These are phyloP conservation scores for Lithophane ornitopus DNA, from an alignment of 2,888 invertebrate species.

Conservation along the genomic window DNA sequence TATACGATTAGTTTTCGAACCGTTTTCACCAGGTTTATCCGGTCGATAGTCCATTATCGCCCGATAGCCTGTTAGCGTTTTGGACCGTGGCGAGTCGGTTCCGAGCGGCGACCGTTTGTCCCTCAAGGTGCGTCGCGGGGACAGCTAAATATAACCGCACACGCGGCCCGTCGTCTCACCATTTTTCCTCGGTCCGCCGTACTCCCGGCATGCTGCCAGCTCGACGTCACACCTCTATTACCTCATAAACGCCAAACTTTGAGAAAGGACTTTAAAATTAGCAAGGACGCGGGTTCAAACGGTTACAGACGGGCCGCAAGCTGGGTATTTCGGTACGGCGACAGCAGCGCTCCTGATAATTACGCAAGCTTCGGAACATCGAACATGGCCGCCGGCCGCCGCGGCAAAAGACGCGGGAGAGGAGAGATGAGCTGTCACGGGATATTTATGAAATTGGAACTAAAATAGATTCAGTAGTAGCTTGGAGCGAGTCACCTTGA, in stretches of 20 bases:
- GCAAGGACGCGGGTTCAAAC: conserved; percentile 86
- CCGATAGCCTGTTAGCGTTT: conserved; percentile 50
- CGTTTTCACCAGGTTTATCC: conserved; percentile 68
- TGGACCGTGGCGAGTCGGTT: conserved; percentile 59
- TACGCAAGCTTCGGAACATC: conserved; percentile 81
- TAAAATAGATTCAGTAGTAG: conserved; percentile 89
- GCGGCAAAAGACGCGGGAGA: conserved; percentile 86
- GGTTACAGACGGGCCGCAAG: conserved; percentile 71
- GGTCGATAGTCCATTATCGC: conserved; percentile 66
- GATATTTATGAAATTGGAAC: conserved; percentile 90
- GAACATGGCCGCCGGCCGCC: conserved; percentile 84
- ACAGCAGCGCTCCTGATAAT: conserved; percentile 80
- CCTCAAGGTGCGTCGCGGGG: conserved; percentile 85
- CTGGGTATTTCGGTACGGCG: conserved; percentile 73
- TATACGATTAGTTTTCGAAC: conserved; percentile 88
- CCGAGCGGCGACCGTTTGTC: conserved; percentile 72
- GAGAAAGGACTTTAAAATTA: conserved; percentile 89
- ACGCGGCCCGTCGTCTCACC: conserved; percentile 77
- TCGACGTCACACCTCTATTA: conserved; percentile 86
- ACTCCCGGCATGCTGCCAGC: conserved; percentile 90
- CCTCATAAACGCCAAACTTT: conserved; percentile 89
- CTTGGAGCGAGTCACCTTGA: conserved; percentile 89
- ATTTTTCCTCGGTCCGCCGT: conserved; percentile 84
- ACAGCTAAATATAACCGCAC: conserved; percentile 68
- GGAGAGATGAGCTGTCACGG: conserved; percentile 89